Evolutionary conservation across 1,140 invertebrate genomes (phyloP).

Genomic region (Plectrocnemia conspersa): DNA sequence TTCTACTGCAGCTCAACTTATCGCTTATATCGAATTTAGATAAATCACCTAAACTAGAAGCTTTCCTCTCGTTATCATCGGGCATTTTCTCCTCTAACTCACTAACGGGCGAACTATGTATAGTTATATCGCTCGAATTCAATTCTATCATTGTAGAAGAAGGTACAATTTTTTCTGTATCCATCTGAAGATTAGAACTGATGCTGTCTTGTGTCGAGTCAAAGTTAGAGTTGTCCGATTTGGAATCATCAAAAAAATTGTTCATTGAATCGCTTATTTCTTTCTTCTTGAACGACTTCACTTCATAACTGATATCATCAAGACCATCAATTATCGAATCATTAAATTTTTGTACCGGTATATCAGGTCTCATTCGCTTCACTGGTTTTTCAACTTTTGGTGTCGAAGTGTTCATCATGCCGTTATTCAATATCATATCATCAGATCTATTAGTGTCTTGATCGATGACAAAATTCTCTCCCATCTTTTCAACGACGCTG

Average conservation of each 20-base stretch:
- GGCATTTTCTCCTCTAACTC: conserved; percentile 52
- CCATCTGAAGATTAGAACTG: conserved; percentile 39
- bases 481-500: background rate
- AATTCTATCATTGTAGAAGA: conserved; percentile 59
- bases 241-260: conserved; percentile 50
- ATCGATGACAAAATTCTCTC: conserved; percentile 6
- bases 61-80: conserved; percentile 67
- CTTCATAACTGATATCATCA: conserved; percentile 46
- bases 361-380: conserved; percentile 30
- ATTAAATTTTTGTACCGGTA: conserved; percentile 43
- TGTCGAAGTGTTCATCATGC: conserved; percentile 32
- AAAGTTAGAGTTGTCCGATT: conserved; percentile 49
- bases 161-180: conserved; percentile 48
- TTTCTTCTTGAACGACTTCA: conserved; percentile 42
- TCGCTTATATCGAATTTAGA: conserved; percentile 63
- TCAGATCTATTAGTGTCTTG: conserved; percentile 30
- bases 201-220: conserved; percentile 40
- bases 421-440: conserved; percentile 33
- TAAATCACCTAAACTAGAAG: conserved; percentile 74
- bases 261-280: conserved; percentile 49
- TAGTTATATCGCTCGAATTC: conserved; percentile 68
- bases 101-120: conserved; percentile 62
- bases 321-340: conserved; percentile 42
- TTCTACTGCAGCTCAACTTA: conserved; percentile 43
- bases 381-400: conserved; percentile 34